Conservation (phyloP, 2,113 vertebrate species). For the Tylochromis polylepis region DNA sequence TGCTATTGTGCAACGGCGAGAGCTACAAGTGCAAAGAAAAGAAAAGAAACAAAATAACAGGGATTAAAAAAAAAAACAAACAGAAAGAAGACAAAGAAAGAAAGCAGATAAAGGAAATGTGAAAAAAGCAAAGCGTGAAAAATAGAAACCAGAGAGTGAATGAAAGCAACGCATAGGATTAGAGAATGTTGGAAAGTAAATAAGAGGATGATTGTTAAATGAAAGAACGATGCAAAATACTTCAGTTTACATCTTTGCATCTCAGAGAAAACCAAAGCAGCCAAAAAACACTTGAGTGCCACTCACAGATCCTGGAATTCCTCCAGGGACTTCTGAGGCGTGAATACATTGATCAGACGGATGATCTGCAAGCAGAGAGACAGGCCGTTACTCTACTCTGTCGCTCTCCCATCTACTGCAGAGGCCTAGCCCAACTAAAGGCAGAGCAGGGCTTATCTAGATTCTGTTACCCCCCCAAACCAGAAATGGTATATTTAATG, state of each 20-base stretch:
- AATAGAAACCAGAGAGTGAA: background rate
- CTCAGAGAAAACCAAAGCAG: background rate
- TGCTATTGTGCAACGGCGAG: background rate
- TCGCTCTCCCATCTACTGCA: constrained; percentile 15
- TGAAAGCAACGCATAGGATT: background rate
- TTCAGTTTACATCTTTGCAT: background rate
- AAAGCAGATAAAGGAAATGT: background rate
- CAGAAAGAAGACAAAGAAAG: background rate
- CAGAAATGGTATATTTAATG: background rate
- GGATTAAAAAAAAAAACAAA: background rate
- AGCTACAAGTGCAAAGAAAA: background rate
- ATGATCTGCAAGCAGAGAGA: constrained; percentile 85
- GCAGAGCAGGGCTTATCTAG: background rate
- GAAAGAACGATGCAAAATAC: background rate
- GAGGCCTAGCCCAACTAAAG: background rate
- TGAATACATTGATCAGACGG: constrained; percentile 97
- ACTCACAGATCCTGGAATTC: constrained; percentile 99
- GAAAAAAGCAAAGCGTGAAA: background rate
- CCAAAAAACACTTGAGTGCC: background rate
- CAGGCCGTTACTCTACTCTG: constrained; percentile 42
- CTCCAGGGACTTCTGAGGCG: constrained; percentile 96
- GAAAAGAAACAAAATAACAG: background rate
- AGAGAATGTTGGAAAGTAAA: background rate
- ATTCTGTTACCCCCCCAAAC: background rate
- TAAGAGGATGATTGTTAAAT: background rate